phyloP scores from a whole-genome alignment of 2,888 invertebrate genomes.

The Andrena dorsata region DNA sequence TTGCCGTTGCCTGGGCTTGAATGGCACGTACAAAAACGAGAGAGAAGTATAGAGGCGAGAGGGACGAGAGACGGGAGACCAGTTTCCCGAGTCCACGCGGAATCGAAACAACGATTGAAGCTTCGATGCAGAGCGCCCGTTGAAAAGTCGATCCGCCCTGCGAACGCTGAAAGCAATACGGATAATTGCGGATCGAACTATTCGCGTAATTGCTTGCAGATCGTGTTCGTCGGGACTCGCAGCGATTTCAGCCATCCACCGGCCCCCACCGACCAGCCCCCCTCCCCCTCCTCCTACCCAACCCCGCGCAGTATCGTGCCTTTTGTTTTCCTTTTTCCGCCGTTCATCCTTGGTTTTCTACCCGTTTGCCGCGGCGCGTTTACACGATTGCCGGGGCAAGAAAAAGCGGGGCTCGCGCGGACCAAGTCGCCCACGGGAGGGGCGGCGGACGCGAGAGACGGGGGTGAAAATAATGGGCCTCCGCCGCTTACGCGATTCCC shows the following conservation, averaged over 20 bases:
- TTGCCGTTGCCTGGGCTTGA: constrained; percentile 40
- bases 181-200: constrained; percentile 56
- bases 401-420: constrained; percentile 10
- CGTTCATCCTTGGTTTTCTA: constrained; percentile 12
- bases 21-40: constrained; percentile 36
- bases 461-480: constrained; percentile 61
- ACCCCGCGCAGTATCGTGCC: neutral
- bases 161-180: constrained; percentile 47
- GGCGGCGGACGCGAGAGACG: constrained; percentile 2
- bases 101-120: constrained; percentile 49
- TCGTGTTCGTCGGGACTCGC: constrained; percentile 21
- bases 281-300: neutral
- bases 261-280: neutral
- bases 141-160: constrained; percentile 44
- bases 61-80: neutral
- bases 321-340: neutral
- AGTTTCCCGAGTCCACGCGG: constrained; percentile 24
- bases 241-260: constrained; percentile 11
- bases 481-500: constrained; percentile 54
- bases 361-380: constrained; percentile 28
- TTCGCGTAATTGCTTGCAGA: constrained; percentile 49
- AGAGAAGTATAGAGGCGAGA: neutral
- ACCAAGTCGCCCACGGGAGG: neutral
- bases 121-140: constrained; percentile 25
- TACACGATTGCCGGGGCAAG: constrained; percentile 27